Conservation (phyloP, 2,888 invertebrate species). For the Hemistola chrysoprasaria region DNA sequence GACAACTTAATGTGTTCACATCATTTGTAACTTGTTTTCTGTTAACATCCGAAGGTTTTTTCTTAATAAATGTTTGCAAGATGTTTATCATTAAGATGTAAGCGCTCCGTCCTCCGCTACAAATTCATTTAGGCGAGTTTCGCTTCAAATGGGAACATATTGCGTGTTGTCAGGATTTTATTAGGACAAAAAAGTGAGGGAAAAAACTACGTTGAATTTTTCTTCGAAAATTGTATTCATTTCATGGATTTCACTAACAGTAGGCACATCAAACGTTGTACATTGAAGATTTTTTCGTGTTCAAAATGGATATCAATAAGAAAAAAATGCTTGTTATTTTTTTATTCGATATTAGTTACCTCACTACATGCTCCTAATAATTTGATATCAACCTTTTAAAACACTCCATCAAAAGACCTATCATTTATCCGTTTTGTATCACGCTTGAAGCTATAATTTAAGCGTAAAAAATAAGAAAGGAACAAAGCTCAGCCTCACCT, state of each 20-base stretch:
- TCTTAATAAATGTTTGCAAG: conserved; percentile 13
- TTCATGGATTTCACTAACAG: no score
- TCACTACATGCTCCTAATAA: conserved; percentile 5
- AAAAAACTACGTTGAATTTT: no score
- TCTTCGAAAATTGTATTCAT: no score
- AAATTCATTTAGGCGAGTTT: conserved; percentile 7
- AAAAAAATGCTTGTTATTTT: not conserved
- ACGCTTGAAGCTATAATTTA: conserved; percentile 29
- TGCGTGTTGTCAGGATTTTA: conserved; percentile 5
- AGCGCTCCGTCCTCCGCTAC: conserved; percentile 3
- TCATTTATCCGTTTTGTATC: conserved; percentile 27
- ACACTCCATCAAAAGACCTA: conserved; percentile 6
- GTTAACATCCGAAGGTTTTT: not conserved
- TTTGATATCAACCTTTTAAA: conserved; percentile 9
- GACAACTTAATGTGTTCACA: conserved; percentile 6
- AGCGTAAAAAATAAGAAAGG: conserved; percentile 37
- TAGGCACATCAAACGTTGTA: no score
- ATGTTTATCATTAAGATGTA: conserved; percentile 19
- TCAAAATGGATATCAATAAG: not conserved
- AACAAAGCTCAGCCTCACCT: conserved; percentile 53
- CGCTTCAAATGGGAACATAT: conserved; percentile 6
- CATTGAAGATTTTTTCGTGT: no score
- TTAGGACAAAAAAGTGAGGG: conserved; percentile 3
- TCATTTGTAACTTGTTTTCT: conserved; percentile 2
- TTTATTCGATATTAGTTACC: no score